Conservation (phyloP, 2,888 invertebrate species). For the Schizotus pectinicornis region DNA sequence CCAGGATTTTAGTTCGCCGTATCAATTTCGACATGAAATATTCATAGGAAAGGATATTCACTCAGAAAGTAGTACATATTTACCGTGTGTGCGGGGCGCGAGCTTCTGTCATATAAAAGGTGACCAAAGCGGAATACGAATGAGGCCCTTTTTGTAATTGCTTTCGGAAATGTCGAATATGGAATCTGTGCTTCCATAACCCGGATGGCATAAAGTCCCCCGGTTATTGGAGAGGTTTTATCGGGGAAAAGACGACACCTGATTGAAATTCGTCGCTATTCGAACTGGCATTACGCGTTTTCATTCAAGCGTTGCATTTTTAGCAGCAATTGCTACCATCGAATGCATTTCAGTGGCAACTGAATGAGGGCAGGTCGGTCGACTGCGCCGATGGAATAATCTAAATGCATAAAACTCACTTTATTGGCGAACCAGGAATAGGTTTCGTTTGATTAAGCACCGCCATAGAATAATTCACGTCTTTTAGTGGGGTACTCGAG, state of each 20-base stretch:
- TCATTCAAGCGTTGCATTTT: conserved; percentile 37
- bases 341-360: conserved; percentile 11
- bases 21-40: conserved; percentile 30
- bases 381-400: background rate
- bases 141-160: conserved; percentile 37
- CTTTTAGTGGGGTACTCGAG: too few species aligned
- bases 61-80: conserved; percentile 27
- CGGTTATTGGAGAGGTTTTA: conserved; percentile 28
- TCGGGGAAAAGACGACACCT: conserved; percentile 33
- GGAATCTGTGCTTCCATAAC: conserved; percentile 35
- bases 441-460: too few species aligned
- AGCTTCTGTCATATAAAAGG: conserved; percentile 24
- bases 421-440: background rate
- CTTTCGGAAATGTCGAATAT: conserved; percentile 39
- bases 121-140: conserved; percentile 34
- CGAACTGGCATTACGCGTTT: conserved; percentile 33
- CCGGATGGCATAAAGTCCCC: conserved; percentile 20
- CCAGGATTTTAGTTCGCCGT: conserved; percentile 22
- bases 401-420: background rate
- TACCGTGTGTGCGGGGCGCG: conserved; percentile 18
- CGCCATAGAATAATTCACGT: too few species aligned
- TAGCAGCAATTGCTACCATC: conserved; percentile 26
- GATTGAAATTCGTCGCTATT: conserved; percentile 40
- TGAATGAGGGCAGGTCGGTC: background rate
- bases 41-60: conserved; percentile 28